phyloP scores from a whole-genome alignment of 2,113 vertebrate species.

The Sebastes schlegelii region DNA sequence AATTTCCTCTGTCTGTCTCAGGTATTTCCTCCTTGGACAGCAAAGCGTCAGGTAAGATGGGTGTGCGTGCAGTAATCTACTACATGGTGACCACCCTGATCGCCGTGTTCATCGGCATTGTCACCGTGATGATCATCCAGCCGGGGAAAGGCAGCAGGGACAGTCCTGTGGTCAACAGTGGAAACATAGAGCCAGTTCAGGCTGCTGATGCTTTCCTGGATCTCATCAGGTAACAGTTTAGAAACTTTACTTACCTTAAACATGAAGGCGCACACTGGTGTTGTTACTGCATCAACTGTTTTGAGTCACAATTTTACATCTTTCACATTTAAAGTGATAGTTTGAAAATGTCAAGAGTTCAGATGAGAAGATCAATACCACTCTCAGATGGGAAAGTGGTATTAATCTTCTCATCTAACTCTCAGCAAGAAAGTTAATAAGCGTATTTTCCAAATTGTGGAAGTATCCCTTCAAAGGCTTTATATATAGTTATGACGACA shows the following conservation, averaged over 20 bases:
- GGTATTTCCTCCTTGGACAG: slow-evolving; percentile 96
- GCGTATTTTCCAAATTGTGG: neutral
- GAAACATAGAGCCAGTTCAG: slow-evolving; percentile 90
- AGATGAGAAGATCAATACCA: neutral
- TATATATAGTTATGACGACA: neutral
- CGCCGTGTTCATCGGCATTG: slow-evolving; percentile 95
- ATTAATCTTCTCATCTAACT: neutral
- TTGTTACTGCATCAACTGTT: neutral
- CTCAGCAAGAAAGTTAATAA: neutral
- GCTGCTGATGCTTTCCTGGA: slow-evolving; percentile 96
- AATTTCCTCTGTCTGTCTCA: slow-evolving; percentile 62
- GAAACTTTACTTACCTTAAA: neutral
- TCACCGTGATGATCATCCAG: slow-evolving; percentile 92
- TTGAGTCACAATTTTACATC: neutral
- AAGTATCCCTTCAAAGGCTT: neutral
- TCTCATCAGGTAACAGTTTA: slow-evolving; percentile 89
- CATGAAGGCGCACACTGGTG: neutral
- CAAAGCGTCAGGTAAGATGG: slow-evolving; percentile 95
- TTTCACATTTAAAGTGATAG: neutral
- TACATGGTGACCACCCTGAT: slow-evolving; percentile 96
- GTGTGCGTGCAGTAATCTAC: slow-evolving; percentile 90
- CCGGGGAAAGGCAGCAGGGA: slow-evolving; percentile 94
- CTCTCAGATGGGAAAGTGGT: neutral
- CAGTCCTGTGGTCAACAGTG: slow-evolving; percentile 82
- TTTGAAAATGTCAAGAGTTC: neutral